Conservation (phyloP, 2,888 invertebrate species). For the Vannuccia rotundouncinata region DNA sequence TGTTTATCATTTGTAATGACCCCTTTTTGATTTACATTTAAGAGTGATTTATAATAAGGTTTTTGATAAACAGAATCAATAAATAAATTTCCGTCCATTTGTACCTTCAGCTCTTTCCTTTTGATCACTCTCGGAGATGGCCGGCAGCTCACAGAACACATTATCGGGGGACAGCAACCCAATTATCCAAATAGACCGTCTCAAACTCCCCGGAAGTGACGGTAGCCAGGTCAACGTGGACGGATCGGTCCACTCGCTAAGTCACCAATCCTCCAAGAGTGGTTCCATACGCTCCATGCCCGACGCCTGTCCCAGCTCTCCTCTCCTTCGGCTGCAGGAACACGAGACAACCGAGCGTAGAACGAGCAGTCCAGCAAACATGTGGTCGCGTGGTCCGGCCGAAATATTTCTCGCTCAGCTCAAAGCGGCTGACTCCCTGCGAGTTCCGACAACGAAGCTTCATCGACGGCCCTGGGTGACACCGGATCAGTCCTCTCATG, state of each 20-base stretch:
- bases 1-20: too few relatives aligned
- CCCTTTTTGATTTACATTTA: too few relatives aligned
- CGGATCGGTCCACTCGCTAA: neutral
- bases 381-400: neutral
- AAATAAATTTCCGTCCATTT: too few relatives aligned
- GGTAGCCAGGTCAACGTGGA: neutral
- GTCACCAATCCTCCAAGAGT: neutral
- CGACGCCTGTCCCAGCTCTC: conserved; percentile 6
- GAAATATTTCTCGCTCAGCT: neutral
- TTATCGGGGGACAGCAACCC: neutral
- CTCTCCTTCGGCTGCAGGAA: neutral
- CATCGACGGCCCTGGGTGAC: neutral
- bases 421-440: neutral
- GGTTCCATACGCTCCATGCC: conserved; percentile 3
- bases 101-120: too few relatives aligned
- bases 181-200: neutral
- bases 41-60: too few relatives aligned
- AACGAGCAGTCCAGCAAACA: conserved; percentile 2
- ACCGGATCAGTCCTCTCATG: neutral
- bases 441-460: neutral
- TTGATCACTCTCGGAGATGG: neutral
- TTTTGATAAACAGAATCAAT: too few relatives aligned
- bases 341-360: neutral
- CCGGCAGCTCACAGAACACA: neutral
- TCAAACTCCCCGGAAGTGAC: neutral